Base-by-base conservation (phyloP, 2,113 vertebrate species). In the Ophiodon elongatus region DNA sequence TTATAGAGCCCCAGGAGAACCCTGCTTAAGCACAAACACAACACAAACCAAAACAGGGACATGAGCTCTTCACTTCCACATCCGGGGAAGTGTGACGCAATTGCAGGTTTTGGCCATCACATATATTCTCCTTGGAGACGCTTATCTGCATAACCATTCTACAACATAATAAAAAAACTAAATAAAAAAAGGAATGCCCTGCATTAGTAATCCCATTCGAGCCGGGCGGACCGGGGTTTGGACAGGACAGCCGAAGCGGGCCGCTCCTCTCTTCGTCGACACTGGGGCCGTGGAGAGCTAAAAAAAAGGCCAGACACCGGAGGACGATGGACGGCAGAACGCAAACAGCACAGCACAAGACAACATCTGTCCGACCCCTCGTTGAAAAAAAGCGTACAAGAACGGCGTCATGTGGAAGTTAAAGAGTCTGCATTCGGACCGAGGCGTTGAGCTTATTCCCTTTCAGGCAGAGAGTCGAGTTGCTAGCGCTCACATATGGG, bases 21-120 rank as follows among this genome's bases (percentile, higher is more conserved):
- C 84, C 77, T 73, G 72, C 74, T 67, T 43, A 73, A 82, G 73
- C 68, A 91, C 81, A 67, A 66, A 80, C 84, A 91, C 79, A 80
- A 83, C 62, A 85, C 70, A 73, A 70, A 57, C 54, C 69, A 60
- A 68, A 62, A 79, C 75, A 79, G 52, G 74, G 52, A 75, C 9
- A 75, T 5, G 8, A 82, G 11, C 43, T 79, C 52, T 60, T 75
- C 15, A 43, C 66, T 47, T 75, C 70, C 52, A n/a, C 17, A 27
- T 59, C 45, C 66, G 50, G 41, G 33, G 39, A 85, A 80, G 41
- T 33, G 11, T n/a, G 73, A 23, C 62, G 76, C 83, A 83, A 70
- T 78, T 27, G 70, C 70, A n/a, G 70, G 81, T 79, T 82, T 80
- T 84, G 78, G 81, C 75, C 64, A 67, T 85, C 75, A 80, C 57